These are phyloP conservation scores for Poeciliopsis occidentalis DNA, from an alignment of 2,113 vertebrate genomes.

Conservation along the genomic window DNA sequence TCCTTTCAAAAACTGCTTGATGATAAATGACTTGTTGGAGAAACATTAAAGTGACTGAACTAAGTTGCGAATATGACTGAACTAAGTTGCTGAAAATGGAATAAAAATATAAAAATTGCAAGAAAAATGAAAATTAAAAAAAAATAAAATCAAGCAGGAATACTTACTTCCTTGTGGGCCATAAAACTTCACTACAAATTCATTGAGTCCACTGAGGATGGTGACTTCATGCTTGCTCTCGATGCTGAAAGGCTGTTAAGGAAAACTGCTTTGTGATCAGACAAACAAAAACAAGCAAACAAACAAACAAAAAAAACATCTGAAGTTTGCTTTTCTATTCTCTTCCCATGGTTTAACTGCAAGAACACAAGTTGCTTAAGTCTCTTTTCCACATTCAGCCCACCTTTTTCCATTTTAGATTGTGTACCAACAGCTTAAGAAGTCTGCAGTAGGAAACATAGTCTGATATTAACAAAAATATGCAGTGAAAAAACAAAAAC, in stretches of 20 bases:
- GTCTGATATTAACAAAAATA: background rate
- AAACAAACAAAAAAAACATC: background rate
- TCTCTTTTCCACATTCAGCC: too few relatives aligned
- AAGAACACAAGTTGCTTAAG: background rate
- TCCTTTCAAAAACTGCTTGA: too few relatives aligned
- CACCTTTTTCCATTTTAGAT: background rate
- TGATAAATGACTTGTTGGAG: too few relatives aligned
- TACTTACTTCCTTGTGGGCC: slow-evolving; percentile 99
- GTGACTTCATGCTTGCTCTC: slow-evolving; percentile 99
- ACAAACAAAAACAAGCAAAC: slow-evolving; percentile 5
- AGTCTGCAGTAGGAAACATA: background rate
- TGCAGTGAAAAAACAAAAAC: background rate
- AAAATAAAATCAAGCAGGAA: slow-evolving; percentile 2
- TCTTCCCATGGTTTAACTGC: background rate
- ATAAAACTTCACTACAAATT: slow-evolving; percentile 99
- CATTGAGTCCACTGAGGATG: slow-evolving; percentile 98
- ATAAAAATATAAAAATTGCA: background rate
- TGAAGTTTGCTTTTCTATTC: background rate
- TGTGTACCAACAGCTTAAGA: background rate
- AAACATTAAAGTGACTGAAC: too few relatives aligned
- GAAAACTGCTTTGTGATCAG: slow-evolving; percentile 8
- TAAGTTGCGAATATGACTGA: background rate
- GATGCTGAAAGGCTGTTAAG: slow-evolving; percentile 88
- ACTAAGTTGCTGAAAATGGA: background rate
- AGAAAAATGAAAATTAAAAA: background rate